A percentile compares a stretch with the other conserved stretches of the same genome.
phyloP scores from a whole-genome alignment of 2,888 invertebrate genomes.

The Chaetogeoica ovagalla region DNA sequence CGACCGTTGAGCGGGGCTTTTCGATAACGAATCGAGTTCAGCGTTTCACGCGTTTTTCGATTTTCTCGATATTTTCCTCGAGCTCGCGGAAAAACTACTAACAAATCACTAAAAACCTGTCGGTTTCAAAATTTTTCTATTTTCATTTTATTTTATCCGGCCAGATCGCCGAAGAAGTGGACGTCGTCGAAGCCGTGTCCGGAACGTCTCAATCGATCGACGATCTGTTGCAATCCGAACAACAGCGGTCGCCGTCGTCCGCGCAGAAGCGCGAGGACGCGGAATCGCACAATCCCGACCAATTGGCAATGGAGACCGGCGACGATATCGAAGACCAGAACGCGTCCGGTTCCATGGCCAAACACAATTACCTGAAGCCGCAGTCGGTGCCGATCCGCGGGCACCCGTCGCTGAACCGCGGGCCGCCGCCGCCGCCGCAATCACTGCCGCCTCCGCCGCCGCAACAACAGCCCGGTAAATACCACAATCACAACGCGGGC shows the following conservation, averaged over 20 bases:
- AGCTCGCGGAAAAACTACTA: no score
- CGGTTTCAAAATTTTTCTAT: no score
- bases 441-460: conserved; percentile 54
- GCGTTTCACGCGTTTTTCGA: no score
- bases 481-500: conserved; percentile 54
- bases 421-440: conserved; percentile 54
- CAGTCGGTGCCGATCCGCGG: conserved; percentile 54
- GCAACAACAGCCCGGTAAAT: conserved; percentile 49
- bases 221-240: conserved; percentile 18
- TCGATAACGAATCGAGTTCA: no score
- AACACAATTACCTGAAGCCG: conserved; percentile 54
- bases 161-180: conserved; percentile 56
- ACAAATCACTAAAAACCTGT: no score
- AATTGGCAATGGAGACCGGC: conserved; percentile 56
- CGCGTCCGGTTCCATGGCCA: conserved; percentile 54
- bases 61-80: no score
- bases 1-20: no score
- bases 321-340: conserved; percentile 54
- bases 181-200: conserved; percentile 56
- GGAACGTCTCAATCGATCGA: conserved; percentile 53
- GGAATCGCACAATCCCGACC: conserved; percentile 58
- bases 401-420: conserved; percentile 53
- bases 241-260: conserved; percentile 36
- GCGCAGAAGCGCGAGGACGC: conserved; percentile 59
- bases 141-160: no score